These are phyloP conservation scores for Mnemiopsis leidyi DNA, from an alignment of 37 sponge, comb jelly and placozoan species.

Conservation along the genomic window DNA sequence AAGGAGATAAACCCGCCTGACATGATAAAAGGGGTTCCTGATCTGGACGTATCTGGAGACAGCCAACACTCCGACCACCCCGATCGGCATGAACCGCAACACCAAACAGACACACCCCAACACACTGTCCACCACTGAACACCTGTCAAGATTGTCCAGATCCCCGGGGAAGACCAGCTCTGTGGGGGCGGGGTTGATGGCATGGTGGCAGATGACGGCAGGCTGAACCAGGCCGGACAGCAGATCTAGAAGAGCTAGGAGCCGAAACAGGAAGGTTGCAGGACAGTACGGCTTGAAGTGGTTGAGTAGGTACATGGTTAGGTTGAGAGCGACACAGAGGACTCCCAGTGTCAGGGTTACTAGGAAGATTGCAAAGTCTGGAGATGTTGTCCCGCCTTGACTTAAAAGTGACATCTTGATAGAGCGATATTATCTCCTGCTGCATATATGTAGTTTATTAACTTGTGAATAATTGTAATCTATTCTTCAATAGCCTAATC, in stretches of 20 bases:
- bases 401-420: not conserved
- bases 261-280: not conserved
- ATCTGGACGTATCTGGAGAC: not conserved
- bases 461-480: too few species aligned
- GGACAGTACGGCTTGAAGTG: not conserved
- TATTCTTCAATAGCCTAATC: too few species aligned
- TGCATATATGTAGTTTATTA: too few species aligned
- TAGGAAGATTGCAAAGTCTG: not conserved
- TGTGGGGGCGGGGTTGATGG: not conserved
- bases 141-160: not conserved
- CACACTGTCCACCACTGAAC: not conserved
- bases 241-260: not conserved
- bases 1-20: not conserved
- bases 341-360: not conserved
- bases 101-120: not conserved
- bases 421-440: too few species aligned
- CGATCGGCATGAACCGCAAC: not conserved
- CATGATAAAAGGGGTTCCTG: not conserved
- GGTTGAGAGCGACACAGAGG: not conserved
- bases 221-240: not conserved
- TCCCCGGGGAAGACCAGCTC: not conserved
- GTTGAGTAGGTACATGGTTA: not conserved
- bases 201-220: not conserved
- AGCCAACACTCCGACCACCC: not conserved
- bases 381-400: not conserved